Conservation (phyloP, 2,888 invertebrate genomes). For the Amphipyra berbera region DNA sequence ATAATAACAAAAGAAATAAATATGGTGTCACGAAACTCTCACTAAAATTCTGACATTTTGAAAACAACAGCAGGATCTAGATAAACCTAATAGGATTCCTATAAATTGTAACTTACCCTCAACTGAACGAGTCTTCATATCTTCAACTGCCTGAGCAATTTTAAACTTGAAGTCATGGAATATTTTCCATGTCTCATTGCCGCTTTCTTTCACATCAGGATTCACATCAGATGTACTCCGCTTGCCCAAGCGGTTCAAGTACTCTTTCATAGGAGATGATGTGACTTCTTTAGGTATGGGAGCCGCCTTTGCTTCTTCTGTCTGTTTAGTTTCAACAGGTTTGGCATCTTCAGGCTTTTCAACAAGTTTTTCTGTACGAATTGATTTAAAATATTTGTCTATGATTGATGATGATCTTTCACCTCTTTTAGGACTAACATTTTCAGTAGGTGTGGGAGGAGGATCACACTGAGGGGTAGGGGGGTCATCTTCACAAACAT, state of each 20-base stretch:
- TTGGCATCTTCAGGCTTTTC: conserved; percentile 79
- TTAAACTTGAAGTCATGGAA: conserved; percentile 93
- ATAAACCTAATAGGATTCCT: not conserved
- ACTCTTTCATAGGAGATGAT: conserved; percentile 89
- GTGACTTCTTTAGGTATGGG: conserved; percentile 76
- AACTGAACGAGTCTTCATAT: conserved; percentile 92
- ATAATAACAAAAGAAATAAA: not conserved
- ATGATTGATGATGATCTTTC: conserved; percentile 85
- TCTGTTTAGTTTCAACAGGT: conserved; percentile 66
- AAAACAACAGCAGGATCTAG: too few relatives aligned
- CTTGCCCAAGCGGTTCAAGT: conserved; percentile 90
- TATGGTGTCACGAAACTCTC: too few relatives aligned
- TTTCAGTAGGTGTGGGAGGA: conserved; percentile 77
- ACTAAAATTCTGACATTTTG: not conserved
- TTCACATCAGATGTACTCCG: conserved; percentile 91
- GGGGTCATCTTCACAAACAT: conserved; percentile 90
- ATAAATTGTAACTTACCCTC: conserved; percentile 80
- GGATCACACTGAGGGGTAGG: conserved; percentile 85
- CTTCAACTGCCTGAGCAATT: conserved; percentile 94
- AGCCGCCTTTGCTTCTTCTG: conserved; percentile 70
- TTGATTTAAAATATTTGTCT: conserved; percentile 88
- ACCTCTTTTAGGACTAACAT: conserved; percentile 82
- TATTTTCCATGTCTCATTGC: conserved; percentile 92
- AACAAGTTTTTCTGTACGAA: conserved; percentile 74
- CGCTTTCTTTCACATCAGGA: conserved; percentile 78